A percentile compares a stretch with the other conserved stretches of the same genome.
Conservation (phyloP, 2,888 invertebrate genomes). For the Aphidius colemani region DNA sequence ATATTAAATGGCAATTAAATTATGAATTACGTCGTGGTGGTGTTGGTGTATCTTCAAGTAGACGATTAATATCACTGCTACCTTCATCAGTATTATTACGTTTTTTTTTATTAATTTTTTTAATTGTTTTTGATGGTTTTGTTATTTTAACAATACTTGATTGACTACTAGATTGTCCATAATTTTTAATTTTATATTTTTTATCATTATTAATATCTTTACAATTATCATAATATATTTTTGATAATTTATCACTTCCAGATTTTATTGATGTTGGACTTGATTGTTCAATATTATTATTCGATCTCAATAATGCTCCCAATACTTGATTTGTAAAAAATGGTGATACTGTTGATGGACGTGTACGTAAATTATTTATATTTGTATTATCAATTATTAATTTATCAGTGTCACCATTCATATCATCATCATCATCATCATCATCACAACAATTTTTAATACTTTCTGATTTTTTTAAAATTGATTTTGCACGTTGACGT, state of each 20-base stretch:
- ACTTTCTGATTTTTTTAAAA: constrained; percentile 76
- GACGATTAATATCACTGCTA: constrained; percentile 1
- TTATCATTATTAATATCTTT: neutral
- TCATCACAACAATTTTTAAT: constrained; percentile 60
- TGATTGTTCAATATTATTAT: constrained; percentile 47
- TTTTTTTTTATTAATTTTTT: constrained; percentile 5
- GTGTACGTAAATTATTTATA: constrained; percentile 34
- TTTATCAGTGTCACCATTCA: constrained; percentile 77
- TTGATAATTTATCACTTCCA: neutral
- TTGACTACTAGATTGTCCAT: neutral
- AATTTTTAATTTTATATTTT: neutral
- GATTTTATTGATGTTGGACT: neutral
- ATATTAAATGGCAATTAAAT: constrained; percentile 37
- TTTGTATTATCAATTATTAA: constrained; percentile 69
- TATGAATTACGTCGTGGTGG: constrained; percentile 36
- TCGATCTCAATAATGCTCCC: constrained; percentile 49
- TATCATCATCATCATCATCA: constrained; percentile 59
- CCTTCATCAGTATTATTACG: neutral
- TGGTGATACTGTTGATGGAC: constrained; percentile 39
- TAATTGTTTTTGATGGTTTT: neutral
- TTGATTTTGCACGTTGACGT: constrained; percentile 70
- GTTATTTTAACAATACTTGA: neutral
- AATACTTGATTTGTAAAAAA: constrained; percentile 46
- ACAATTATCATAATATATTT: constrained; percentile 13
- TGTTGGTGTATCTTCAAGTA: constrained; percentile 32